phyloP scores from a whole-genome alignment of 2,113 vertebrate species.

The Pipra filicauda region DNA sequence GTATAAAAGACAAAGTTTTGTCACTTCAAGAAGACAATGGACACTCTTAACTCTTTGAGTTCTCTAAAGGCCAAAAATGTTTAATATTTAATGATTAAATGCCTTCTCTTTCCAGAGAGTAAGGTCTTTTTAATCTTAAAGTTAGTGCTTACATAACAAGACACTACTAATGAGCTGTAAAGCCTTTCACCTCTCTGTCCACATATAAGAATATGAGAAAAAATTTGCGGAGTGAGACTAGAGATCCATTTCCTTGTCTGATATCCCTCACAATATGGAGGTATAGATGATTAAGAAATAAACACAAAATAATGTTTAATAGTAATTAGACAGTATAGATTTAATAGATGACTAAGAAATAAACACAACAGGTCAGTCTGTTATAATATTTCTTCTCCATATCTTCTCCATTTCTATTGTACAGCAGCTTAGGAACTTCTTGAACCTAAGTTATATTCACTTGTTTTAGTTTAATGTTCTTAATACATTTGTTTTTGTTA shows the following conservation, averaged over 20 bases:
- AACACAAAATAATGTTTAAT: background rate
- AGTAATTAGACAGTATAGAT: background rate
- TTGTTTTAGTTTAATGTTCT: background rate
- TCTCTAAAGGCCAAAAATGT: background rate
- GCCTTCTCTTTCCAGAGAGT: background rate
- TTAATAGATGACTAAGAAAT: background rate
- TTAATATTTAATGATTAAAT: background rate
- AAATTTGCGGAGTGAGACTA: background rate
- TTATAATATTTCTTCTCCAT: background rate
- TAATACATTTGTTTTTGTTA: background rate
- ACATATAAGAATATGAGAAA: background rate
- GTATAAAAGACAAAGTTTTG: background rate
- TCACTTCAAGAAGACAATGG: background rate
- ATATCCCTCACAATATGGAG: background rate
- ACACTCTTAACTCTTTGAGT: background rate
- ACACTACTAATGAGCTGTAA: background rate
- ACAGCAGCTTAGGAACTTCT: background rate
- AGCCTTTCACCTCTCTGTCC: background rate
- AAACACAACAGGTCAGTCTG: background rate
- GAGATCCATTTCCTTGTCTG: background rate
- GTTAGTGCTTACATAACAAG: background rate
- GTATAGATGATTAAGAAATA: background rate
- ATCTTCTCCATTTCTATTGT: background rate
- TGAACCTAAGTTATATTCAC: background rate
- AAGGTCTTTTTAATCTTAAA: background rate